Evolutionary conservation across 2,113 vertebrate genomes (phyloP), one percentile per base, ranked within the genome.

Genomic region (Melanostigma gelatinosum): DNA sequence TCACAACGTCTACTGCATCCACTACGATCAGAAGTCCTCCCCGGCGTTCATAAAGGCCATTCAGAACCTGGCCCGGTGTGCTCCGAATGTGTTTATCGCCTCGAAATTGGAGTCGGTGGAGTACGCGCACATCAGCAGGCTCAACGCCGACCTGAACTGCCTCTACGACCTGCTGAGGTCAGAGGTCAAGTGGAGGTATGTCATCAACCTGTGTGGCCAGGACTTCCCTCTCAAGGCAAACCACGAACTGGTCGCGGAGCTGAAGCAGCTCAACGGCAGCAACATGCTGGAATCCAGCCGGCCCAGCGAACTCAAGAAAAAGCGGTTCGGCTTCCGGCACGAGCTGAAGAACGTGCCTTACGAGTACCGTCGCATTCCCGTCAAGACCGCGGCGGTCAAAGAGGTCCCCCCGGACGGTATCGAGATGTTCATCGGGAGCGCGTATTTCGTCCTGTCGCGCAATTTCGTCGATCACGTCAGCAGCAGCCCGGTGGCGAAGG

Each of bases 161-260:
- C 90, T 99, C 75, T 96, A 95, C 44, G 97, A 99, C 90, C 93
- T 99, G 85, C 91, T 97, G 27, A 90, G 50, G 12, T 96, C 96
- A 63, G 84, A 92, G 2, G 91, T 97, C 79, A 93, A 89, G 11
- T 99, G 97, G 97, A 97, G 94, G 69, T 98, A 98, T 1, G 96
- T 93, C 69, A 97, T 99, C 80, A 99, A 99, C 87, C 87, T 99
- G 68, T 99, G 97, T 76, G 97, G 97, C 54, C 97, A 99, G 90
- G 97, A 98, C 90, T 97, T 99, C 67, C 97, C 97, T 54, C 93
- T 99, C 68, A 96, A 87, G 80, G 95, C 97, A 34, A 99, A 97
- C 92, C 95, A 94, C 0, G 95, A 98, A 76, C 88, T 99, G 72
- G 95, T 98, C 0, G 13, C 82, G 34, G 97, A 98, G 85, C 87